Conservation (phyloP, 2,888 invertebrate species). For the Eumacrocentrus americanus region DNA sequence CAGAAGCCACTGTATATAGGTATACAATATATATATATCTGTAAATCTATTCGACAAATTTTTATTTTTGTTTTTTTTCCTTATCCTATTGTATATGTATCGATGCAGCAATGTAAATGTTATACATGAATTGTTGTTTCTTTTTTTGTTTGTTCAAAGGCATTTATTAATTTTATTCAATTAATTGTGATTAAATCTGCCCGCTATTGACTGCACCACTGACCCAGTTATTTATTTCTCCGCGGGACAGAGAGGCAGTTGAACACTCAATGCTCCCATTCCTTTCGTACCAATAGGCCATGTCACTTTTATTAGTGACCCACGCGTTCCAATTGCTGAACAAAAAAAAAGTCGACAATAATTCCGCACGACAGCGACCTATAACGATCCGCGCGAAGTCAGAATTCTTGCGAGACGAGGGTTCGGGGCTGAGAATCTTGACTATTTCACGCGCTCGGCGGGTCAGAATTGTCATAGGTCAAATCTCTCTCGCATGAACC, state of each 20-base stretch:
- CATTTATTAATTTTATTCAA: not conserved
- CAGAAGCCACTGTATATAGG: not conserved
- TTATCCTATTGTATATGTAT: not conserved
- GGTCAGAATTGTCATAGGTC: too few relatives aligned
- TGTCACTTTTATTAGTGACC: conserved; percentile 29
- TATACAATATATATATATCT: too few relatives aligned
- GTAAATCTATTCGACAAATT: too few relatives aligned
- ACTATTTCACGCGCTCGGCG: too few relatives aligned
- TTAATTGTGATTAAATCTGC: not conserved
- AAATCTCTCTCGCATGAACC: too few relatives aligned
- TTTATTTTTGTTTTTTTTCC: too few relatives aligned
- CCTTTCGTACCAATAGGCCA: conserved; percentile 31
- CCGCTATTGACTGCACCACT: not conserved
- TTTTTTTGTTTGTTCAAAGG: not conserved
- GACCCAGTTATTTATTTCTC: not conserved
- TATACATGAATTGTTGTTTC: not conserved
- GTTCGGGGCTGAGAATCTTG: too few relatives aligned
- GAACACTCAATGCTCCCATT: conserved; percentile 27
- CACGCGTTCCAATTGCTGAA: too few relatives aligned
- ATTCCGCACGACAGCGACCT: too few relatives aligned
- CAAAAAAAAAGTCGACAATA: too few relatives aligned
- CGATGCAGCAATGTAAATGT: not conserved
- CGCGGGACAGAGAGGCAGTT: not conserved
- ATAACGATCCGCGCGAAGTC: not conserved
- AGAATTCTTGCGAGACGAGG: too few relatives aligned